Evolutionary conservation across 2,113 vertebrate species (phyloP), one percentile per base, ranked within the genome.

Genomic region (Hydrochoerus hydrochaeris): DNA sequence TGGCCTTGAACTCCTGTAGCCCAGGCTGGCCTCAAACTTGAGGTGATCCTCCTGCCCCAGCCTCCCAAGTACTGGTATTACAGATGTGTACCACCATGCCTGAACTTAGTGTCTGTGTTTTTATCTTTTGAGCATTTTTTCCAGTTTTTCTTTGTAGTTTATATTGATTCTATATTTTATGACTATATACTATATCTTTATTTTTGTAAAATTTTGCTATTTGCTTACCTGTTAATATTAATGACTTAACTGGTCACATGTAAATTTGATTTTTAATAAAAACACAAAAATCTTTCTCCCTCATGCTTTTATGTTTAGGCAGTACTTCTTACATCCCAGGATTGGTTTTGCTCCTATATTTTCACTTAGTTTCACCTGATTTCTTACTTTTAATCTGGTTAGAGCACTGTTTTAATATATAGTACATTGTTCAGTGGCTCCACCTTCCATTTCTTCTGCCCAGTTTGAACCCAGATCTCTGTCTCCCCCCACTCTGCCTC

Each of bases 121-220:
- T 93, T 87, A 67, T 87, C 52, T 20, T 95, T 83, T 87, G 44
- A 32, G 6, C 26, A 13, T 69, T 93, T 90, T 82, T 46, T 96
- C 91, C 86, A 44, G 11, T 58, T 94, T 95, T 88, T 80, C 69
- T 92, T 73, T 87, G 32, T 11, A 87, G 28, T 95, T 94, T 87
- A 10, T 77, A 63, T 87, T 44, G 71, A 57, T 90, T 92, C 41
- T 92, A 0, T 71, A n/a, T 75, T 20, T 92, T 78, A 89, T 35
- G 4, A 26, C 85, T 81, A 24, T 60, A 28, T 62, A 11, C 62
- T 14, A 17, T 54, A 82, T 20, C 44, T 75, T 11, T 85, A 12
- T 41, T 89, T 77, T 89, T 86, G 22, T 83, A 88, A 69, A 58
- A 91, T 63, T 77, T 54, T 35, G 13, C 7, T 10, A 46, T 92